Base-by-base conservation (phyloP, 2,797 vertebrate species). In the Macrochelys suwanniensis region DNA sequence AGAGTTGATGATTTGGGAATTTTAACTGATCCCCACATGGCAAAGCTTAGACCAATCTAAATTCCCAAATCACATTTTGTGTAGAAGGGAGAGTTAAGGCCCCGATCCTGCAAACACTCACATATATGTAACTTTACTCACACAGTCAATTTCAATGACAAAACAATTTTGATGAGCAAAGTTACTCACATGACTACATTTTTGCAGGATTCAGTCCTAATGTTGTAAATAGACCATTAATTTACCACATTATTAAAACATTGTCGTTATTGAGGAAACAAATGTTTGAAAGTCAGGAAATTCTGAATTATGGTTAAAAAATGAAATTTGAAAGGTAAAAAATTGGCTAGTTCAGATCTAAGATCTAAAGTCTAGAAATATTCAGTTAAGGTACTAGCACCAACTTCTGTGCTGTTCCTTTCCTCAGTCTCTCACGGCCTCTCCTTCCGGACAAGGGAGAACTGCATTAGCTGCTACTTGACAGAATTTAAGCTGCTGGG, bases 61-160 rank as follows among this genome's bases (percentile, higher is more conserved):
- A 89, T 95, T 96, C 89, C 84, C 80, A 96, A 83, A 84, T 93
- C 89, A 96, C 89, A 89, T 45, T 94, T 93, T 84, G 17, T 79
- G 93, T 91, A 92, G 65, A 83, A 93, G 88, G 83, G 76, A 83
- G 93, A 16, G 57, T 45, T 47, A 89, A 54, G 71, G 79, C 47
- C 50, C 89, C 95, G 92, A 61, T 84, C 94, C 78, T 94, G 85
- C 89, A 91, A 92, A 76, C 59, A 82, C 23, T 80, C 65, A 3
- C 16, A 80, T 79, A 53, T 80, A 81, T 74, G 80, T 88, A 83
- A 49, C 16, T 71, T 71, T 77, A 4, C 68, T 89, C 68, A 50
- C 51, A 37, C 31, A 50, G 47, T 90, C 16, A 25, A 59, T 85
- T 89, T 87, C 92, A 93, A 80, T 23, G 61, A 71, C 61, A n/a